These are phyloP conservation scores for Leptopterna dolabrata DNA, from an alignment of 2,888 invertebrate species.

Conservation along the genomic window DNA sequence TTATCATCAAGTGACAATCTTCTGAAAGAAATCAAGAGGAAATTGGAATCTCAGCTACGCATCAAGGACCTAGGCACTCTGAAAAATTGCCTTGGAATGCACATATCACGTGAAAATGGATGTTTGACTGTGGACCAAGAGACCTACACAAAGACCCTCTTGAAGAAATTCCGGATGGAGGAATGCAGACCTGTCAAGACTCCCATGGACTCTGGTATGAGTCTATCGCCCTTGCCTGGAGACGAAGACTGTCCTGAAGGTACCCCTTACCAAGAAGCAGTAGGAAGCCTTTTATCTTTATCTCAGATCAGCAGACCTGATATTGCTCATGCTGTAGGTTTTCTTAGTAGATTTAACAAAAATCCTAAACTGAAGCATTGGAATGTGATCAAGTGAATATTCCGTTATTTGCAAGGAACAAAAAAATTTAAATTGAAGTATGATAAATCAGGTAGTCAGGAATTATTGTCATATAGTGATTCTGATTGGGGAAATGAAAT, in stretches of 20 bases:
- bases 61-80: conserved; percentile 57
- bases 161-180: conserved; percentile 57
- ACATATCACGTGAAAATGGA: conserved; percentile 50
- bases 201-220: not conserved
- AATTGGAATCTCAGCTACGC: conserved; percentile 58
- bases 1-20: conserved; percentile 54
- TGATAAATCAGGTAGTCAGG: not conserved
- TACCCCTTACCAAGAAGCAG: conserved; percentile 34
- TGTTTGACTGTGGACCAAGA: conserved; percentile 53
- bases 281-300: conserved; percentile 35
- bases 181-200: conserved; percentile 49
- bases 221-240: not conserved
- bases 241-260: not conserved
- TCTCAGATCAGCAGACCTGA: conserved; percentile 22
- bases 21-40: conserved; percentile 52
- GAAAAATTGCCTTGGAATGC: conserved; percentile 57
- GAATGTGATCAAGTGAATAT: not conserved
- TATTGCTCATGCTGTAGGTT: not conserved
- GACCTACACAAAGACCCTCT: conserved; percentile 56
- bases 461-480: not conserved
- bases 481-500: conserved; percentile 28
- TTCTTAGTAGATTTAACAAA: conserved; percentile 29
- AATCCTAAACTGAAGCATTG: not conserved
- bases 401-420: conserved; percentile 23
- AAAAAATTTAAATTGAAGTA: not conserved